Evolutionary conservation across 1,140 invertebrate genomes (phyloP), one percentile per base, ranked within the genome.

Genomic region (Cyphomyrmex costatus): DNA sequence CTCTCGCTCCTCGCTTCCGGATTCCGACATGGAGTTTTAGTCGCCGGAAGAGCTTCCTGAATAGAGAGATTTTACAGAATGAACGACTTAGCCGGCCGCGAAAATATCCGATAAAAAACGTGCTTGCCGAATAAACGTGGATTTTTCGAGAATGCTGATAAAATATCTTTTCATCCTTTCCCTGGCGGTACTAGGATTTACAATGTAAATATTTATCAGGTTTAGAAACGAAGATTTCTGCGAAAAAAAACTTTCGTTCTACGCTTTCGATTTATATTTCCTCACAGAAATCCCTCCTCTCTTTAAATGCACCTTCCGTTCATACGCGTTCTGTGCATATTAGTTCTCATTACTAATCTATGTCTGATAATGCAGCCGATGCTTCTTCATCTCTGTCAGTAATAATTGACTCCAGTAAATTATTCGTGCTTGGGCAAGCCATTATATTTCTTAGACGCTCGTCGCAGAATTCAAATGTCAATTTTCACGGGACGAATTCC

Each of bases 41-140:
- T 71, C 53, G 61, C 19, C 65, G n/a, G 56, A 70, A 82, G 49
- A 68, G 66, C 46, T 86, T 60, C 30, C 63, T 60, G 74, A 85
- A 85, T 80, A n/a, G 76, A 66, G 36, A 58, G 63, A 79, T 78
- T 79, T 79, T 79, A 53, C 49, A 58, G 63, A 85, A 77, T 79
- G 60, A 85, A 51, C 49, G 61, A 53, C 63, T 85, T 85, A 42
- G 19, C 14, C 51, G 74, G 63, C 61, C 84, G 51, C 84, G 63
- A 85, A 80, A 85, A 85, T 79, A 85, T 85, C 51, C 63, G 74
- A 56, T 66, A 36, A 85, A 53, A 79, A 85, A 80, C n/a, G 6
- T 85, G 56, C 66, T 60, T 63, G 49, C 36, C 42, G 60, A 46
- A 49, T 53, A 63, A 42, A 58, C 36, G 21, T 12, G 49, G 36